phyloP scores from a whole-genome alignment of 2,888 invertebrate genomes.

The Liposcelis brunnea region DNA sequence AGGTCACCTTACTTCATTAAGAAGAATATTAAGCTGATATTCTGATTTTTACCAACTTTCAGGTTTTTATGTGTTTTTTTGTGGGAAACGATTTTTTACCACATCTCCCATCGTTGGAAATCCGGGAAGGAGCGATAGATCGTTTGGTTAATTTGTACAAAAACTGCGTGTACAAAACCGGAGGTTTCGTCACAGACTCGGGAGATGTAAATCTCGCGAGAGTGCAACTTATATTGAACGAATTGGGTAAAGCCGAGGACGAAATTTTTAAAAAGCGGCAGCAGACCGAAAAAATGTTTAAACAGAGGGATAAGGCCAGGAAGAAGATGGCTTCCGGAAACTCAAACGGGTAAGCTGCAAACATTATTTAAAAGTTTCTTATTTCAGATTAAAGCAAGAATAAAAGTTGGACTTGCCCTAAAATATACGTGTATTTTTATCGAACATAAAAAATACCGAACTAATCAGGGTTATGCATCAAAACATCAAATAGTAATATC shows the following conservation, averaged over 20 bases:
- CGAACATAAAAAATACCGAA: too few relatives aligned
- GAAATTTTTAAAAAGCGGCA: conserved; percentile 91
- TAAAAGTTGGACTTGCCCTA: too few relatives aligned
- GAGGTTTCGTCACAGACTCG: conserved; percentile 85
- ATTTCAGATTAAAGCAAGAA: too few relatives aligned
- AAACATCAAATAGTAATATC: too few relatives aligned
- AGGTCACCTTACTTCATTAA: neutral
- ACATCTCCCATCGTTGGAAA: conserved; percentile 93
- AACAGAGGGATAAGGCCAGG: conserved; percentile 45
- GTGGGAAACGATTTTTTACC: conserved; percentile 98
- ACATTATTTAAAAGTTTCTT: too few relatives aligned
- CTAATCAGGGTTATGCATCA: too few relatives aligned
- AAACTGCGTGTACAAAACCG: conserved; percentile 83
- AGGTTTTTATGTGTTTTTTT: conserved; percentile 89
- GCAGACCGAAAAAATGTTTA: conserved; percentile 66
- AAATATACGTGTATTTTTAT: too few relatives aligned
- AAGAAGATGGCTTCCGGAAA: conserved; percentile 25
- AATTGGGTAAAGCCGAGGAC: conserved; percentile 88
- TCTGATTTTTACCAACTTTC: too few relatives aligned
- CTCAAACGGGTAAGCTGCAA: conserved; percentile 24
- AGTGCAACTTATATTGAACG: conserved; percentile 87
- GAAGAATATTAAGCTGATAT: too few relatives aligned
- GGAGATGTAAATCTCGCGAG: conserved; percentile 85
- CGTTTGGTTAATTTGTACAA: conserved; percentile 85
- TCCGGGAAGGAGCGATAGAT: conserved; percentile 91